Evolutionary conservation across 2,888 invertebrate species (phyloP).

Genomic region (Empis livida): DNA sequence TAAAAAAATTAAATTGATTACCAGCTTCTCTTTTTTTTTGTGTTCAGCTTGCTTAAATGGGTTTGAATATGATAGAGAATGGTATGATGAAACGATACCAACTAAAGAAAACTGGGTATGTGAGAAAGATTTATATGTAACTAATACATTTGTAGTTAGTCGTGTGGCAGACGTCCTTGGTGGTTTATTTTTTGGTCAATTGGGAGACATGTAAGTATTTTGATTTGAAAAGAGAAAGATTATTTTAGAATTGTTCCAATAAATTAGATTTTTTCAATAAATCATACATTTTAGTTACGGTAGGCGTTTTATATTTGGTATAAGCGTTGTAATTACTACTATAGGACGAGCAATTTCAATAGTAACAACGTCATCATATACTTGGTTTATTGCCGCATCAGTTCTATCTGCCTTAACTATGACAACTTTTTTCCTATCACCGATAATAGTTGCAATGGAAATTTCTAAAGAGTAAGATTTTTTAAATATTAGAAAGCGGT

Average conservation of each 20-base stretch:
- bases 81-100: conserved; percentile 40
- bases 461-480: conserved; percentile 35
- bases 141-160: conserved; percentile 41
- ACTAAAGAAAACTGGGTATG: conserved; percentile 45
- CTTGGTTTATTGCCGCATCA: conserved; percentile 34
- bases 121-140: conserved; percentile 39
- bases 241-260: not conserved
- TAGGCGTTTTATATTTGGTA: conserved; percentile 38
- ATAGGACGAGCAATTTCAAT: conserved; percentile 34
- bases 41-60: conserved; percentile 40
- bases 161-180: conserved; percentile 43
- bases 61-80: conserved; percentile 42
- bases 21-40: too few relatives aligned
- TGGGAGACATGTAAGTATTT: conserved; percentile 42
- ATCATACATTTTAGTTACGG: conserved; percentile 36
- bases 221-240: not conserved
- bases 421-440: conserved; percentile 38
- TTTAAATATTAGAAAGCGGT: not conserved
- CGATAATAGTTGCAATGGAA: conserved; percentile 42
- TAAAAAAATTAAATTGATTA: too few relatives aligned
- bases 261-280: not conserved
- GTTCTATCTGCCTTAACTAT: conserved; percentile 37
- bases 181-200: conserved; percentile 42
- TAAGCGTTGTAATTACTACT: conserved; percentile 35
- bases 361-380: conserved; percentile 32